Conservation (phyloP, 2,888 invertebrate species). For the Drosophila yooni region DNA sequence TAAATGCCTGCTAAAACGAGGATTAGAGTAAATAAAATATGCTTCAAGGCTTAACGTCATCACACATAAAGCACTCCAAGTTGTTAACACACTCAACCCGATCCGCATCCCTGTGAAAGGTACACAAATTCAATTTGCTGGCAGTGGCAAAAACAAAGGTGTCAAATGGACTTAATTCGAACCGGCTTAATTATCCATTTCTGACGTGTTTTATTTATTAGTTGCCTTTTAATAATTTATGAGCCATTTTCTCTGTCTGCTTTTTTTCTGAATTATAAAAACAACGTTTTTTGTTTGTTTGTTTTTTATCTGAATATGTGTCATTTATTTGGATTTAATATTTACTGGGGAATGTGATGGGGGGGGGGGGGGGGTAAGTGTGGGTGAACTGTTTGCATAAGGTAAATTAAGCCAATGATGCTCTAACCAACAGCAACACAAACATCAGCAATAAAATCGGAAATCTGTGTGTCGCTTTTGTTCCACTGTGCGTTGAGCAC, state of each 20-base stretch:
- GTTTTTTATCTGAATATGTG: constrained; percentile 33
- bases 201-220: constrained; percentile 70
- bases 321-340: constrained; percentile 33
- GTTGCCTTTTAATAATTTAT: constrained; percentile 67
- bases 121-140: constrained; percentile 45
- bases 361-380: neutral
- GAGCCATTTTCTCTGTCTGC: constrained; percentile 22
- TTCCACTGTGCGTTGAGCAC: constrained; percentile 63
- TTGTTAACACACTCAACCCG: neutral
- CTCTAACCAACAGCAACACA: constrained; percentile 8
- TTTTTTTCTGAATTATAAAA: constrained; percentile 6
- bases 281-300: constrained; percentile 22
- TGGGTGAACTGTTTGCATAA: constrained; percentile 20
- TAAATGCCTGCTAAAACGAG: neutral
- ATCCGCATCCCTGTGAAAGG: neutral
- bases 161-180: constrained; percentile 73
- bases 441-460: constrained; percentile 1
- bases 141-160: constrained; percentile 63
- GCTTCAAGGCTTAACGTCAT: neutral
- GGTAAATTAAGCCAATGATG: constrained; percentile 44
- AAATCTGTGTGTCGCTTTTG: constrained; percentile 39
- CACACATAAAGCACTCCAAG: neutral
- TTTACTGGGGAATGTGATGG: neutral
- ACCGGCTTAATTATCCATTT: constrained; percentile 41
- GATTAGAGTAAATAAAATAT: neutral